Base-by-base conservation (phyloP, 2,888 invertebrate species). In the Formica aserva region DNA sequence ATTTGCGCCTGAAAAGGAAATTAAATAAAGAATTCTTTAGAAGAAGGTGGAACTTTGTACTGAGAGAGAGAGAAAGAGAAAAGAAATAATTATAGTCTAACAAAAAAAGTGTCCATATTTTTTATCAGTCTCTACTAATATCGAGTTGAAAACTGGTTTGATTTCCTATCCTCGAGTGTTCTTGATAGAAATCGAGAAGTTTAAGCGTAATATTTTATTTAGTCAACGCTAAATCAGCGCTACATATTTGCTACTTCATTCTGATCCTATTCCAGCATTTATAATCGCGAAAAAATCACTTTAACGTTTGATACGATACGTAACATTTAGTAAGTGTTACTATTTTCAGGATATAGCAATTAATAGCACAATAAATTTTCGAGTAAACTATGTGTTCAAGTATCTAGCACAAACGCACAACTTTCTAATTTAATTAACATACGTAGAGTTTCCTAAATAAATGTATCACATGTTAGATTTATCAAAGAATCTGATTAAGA, bases 391-490 rank as follows among this genome's bases (percentile, higher is more conserved):
- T 45, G 35, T 48, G 38, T 77, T 57, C 13, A 77, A 38, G 22
- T 60, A 67, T 41, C 22, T 11, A 11, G 15, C 69, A 60, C 45
- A 45, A 35, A 38, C 26, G 26, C 38, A 26, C 45, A 60, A 78
- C 60, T 76, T 78, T 78, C 35, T 78, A 78, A 78, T 60, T 69
- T 78, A 78, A 69, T 78, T 78, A 69, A 69, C 60, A 35, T 9
- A 15, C 41, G 22, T 32, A 1, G 4, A 32, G 18, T 22, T 22
- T 52, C n/a, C 5, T 32, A 15, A 57, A 32, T 26, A 18, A 22
- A 57, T 41, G 45, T 66, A 66, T 69, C 22, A 69, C 69, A 60
- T 32, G 13, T 78, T 67, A 67, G 6, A 32, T 69, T 15, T 45
- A 32, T 55, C 8, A 32, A 41, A 66, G 55, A 15, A 29, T 22